Evolutionary conservation across 35 echinoderm and acorn worm genomes (phyloP).

Genomic region (Heliocidaris tuberculata): DNA sequence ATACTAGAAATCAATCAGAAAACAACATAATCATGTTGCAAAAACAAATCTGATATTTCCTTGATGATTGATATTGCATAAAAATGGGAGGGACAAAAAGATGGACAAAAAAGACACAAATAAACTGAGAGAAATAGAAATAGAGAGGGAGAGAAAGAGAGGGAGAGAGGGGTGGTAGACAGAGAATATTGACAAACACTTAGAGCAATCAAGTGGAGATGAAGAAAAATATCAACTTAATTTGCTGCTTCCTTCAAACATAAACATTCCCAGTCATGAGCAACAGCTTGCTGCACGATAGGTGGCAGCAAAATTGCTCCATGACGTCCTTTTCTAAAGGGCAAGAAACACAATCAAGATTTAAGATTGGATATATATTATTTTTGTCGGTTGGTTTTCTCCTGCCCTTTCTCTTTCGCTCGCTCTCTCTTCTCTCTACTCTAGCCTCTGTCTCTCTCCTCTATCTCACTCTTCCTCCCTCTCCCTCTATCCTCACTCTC

Average conservation of each 20-base stretch:
- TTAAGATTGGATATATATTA: neutral
- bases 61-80: neutral
- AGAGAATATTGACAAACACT: neutral
- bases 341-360: neutral
- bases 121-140: neutral
- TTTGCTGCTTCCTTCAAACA: too few species aligned
- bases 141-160: neutral
- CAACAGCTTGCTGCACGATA: too few species aligned
- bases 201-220: too few species aligned
- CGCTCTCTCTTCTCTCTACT: neutral
- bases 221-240: too few species aligned
- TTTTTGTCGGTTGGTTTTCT: too few species aligned
- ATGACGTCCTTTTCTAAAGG: neutral
- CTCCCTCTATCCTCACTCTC: neutral
- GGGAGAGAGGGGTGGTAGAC: neutral
- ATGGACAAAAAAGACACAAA: neutral
- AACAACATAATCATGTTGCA: neutral
- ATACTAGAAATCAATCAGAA: too few species aligned
- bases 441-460: neutral
- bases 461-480: neutral
- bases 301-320: too few species aligned
- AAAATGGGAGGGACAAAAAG: neutral
- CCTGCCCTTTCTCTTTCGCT: too few species aligned
- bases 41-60: neutral
- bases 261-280: too few species aligned